These are phyloP conservation scores for Chunga burmeisteri DNA, from an alignment of 2,113 vertebrate genomes.

Conservation along the genomic window DNA sequence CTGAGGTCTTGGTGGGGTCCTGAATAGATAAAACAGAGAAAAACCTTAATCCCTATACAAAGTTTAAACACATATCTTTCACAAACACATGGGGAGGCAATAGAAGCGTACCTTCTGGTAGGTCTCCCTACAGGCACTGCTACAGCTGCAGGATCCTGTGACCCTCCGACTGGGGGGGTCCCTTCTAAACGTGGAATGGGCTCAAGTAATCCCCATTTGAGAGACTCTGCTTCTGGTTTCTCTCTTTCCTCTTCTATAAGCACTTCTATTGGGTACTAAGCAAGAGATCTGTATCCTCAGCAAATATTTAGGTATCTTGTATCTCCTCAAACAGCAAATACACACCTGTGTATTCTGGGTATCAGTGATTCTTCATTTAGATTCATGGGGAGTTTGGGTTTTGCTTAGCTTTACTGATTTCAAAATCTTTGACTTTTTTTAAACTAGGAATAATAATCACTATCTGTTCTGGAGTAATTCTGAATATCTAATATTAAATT, in stretches of 20 bases:
- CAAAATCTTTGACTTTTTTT: neutral
- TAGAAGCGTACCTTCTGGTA: neutral
- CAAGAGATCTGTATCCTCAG: neutral
- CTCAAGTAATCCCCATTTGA: neutral
- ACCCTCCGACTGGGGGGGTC: no score
- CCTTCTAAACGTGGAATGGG: neutral
- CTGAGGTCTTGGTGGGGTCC: neutral
- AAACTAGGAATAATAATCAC: neutral
- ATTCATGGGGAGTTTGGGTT: neutral
- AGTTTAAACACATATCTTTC: neutral
- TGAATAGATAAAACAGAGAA: neutral
- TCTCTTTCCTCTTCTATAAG: neutral
- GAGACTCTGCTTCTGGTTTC: neutral
- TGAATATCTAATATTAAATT: neutral
- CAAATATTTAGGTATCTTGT: neutral
- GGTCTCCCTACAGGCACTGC: neutral
- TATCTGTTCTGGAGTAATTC: neutral
- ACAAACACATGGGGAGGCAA: no score
- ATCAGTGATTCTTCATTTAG: neutral
- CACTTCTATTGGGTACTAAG: neutral
- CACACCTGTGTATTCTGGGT: neutral
- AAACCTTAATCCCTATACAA: neutral
- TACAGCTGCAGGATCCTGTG: neutral
- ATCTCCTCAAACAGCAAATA: neutral
- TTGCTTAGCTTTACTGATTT: neutral